Conservation (phyloP, 2,888 invertebrate species). For the Drosophila dives region DNA sequence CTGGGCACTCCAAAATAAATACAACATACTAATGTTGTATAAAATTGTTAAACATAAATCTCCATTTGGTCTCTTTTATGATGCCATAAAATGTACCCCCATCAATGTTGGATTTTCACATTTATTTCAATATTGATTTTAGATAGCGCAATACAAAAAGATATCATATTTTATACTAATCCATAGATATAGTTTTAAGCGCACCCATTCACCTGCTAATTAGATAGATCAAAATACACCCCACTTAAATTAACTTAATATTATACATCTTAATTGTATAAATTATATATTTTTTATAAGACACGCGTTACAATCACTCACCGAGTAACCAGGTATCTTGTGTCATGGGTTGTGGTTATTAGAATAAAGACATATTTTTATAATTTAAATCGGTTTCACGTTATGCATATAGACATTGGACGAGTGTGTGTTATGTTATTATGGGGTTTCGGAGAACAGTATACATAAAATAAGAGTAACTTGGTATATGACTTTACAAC, state of each 20-base stretch:
- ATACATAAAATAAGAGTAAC: constrained; percentile 39
- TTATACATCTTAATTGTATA: constrained; percentile 15
- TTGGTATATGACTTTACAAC: constrained; percentile 45
- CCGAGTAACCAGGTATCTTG: constrained; percentile 16
- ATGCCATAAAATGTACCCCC: constrained; percentile 71
- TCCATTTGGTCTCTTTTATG: constrained; percentile 56
- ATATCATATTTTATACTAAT: constrained; percentile 70
- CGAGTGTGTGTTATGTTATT: constrained; percentile 11
- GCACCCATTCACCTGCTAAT: constrained; percentile 72
- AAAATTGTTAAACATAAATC: constrained; percentile 56
- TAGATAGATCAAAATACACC: constrained; percentile 64
- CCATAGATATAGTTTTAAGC: constrained; percentile 40
- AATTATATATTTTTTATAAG: constrained; percentile 36
- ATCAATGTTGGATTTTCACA: constrained; percentile 65
- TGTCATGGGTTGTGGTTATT: constrained; percentile 34
- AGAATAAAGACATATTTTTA: constrained; percentile 77
- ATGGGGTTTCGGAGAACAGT: constrained; percentile 3
- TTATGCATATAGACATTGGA: constrained; percentile 55
- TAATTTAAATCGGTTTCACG: constrained; percentile 69
- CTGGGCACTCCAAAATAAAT: constrained; percentile 47
- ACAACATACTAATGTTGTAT: constrained; percentile 23
- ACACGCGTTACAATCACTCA: constrained; percentile 29
- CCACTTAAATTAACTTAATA: constrained; percentile 30
- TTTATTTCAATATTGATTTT: constrained; percentile 75
- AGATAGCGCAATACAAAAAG: constrained; percentile 64